Base-by-base conservation (phyloP, 1,140 invertebrate species). In the Agrilus planipennis region DNA sequence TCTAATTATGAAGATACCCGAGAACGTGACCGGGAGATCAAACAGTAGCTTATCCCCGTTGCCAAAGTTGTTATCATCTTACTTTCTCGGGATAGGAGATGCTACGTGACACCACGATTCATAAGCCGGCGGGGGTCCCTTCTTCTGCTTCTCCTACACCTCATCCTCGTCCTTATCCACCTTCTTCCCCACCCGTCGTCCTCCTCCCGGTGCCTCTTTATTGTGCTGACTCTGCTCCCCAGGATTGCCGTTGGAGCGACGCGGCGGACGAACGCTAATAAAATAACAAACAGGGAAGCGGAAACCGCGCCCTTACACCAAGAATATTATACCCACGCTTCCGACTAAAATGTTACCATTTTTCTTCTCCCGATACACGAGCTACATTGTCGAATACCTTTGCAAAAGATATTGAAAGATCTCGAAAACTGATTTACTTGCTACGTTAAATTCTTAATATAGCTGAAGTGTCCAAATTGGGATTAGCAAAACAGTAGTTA, bases 271-370 rank as follows among this genome's bases (percentile, higher is more conserved):
- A 42, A 41, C 44, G 41, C 44, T 50, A 50, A 50, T 50, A 50
- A 50, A 50, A 50, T 50, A 50, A 50, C 48, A 50, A 50, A 50
- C 45, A 46, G 41, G 38, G 44, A 44, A 50, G 42, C 46, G 44
- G 48, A 50, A 42, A 47, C 48, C 48, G 48, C 48, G 48, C 48
- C 48, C 48, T n/a, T n/a, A n/a, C 48, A n/a, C n/a, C n/a, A n/a
- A n/a, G n/a, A n/a, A n/a, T n/a, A n/a, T n/a, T n/a, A n/a, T 42
- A 31, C 41, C 32, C 32, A 25, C 41, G 28, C 25, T 31, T 23
- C 32, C n/a, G n/a, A n/a, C n/a, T n/a, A n/a, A n/a, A n/a, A n/a
- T n/a, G n/a, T n/a, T n/a, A n/a, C n/a, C n/a, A n/a, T n/a, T n/a
- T n/a, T n/a, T n/a, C n/a, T n/a, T n/a, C n/a, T n/a, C n/a, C n/a